Evolutionary conservation across 2,797 vertebrate genomes (phyloP), one percentile per base, ranked within the genome.

Genomic region (Cryptoblepharus egeriae): DNA sequence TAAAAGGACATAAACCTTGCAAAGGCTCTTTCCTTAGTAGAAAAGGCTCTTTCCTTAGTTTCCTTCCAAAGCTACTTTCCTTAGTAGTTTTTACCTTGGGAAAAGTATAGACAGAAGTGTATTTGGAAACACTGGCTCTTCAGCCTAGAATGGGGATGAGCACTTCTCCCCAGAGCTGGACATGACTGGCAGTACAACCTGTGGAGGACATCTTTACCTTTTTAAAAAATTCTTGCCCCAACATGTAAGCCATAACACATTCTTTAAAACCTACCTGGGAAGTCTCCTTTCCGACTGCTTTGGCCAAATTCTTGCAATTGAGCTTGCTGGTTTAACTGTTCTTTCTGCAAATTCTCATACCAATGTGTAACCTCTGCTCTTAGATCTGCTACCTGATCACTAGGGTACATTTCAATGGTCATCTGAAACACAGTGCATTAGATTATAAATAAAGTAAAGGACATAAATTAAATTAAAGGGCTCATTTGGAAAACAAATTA

Each of bases 371-470:
- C 98, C 95, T 99, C 98, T 1, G 98, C 98, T 63, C 98, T 95
- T 82, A 99, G 96, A 93, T 99, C 98, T 0, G 98, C 98, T 79
- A 99, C 98, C 95, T 99, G 98, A 93, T 99, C 98, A 67, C 98
- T 99, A 22, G 98, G 98, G 90, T 99, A 99, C 98, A 99, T 99
- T 96, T 99, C 98, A 82, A 99, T 99, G 42, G 98, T 99, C 98
- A 99, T 99, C 98, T 99, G 93, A 90, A 96, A 95, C 64, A 88
- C 64, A 92, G 88, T 3, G 90, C 1, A 18, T 1, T 83, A 1
- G 87, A 82, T 45, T 86, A 93, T 42, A 42, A 42, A 42, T 42
- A 42, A 42, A 42, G 28, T n/a, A 2, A 1, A 16, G 12, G 69
- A 65, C 82, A 42, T 80, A 72, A 65, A 87, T 42, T n/a, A n/a